These are phyloP conservation scores for Yponomeuta sedellus DNA, from an alignment of 2,888 invertebrate genomes.

Conservation along the genomic window DNA sequence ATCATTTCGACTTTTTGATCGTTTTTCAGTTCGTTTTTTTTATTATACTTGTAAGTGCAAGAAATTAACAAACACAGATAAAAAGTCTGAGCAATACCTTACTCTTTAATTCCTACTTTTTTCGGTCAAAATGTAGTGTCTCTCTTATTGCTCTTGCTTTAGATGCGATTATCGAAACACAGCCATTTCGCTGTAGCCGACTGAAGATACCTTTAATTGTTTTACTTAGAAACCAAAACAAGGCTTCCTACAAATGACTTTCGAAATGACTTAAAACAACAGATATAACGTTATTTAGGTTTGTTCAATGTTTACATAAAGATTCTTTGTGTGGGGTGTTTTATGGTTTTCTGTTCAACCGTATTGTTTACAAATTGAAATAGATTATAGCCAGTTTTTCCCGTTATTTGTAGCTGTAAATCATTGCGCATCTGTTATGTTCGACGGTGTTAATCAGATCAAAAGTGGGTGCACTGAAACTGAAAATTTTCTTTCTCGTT, in stretches of 20 bases:
- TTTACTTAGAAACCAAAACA: constrained; percentile 30
- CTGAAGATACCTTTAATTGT: neutral
- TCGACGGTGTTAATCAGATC: constrained; percentile 64
- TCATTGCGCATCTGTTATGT: constrained; percentile 66
- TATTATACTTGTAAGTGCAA: too few relatives aligned
- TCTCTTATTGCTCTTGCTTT: too few relatives aligned
- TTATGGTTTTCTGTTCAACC: constrained; percentile 75
- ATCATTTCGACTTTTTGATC: too few relatives aligned
- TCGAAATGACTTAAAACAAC: constrained; percentile 74
- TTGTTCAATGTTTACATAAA: constrained; percentile 71
- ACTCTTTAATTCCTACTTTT: too few relatives aligned
- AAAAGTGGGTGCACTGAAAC: constrained; percentile 39
- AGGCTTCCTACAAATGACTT: constrained; percentile 60
- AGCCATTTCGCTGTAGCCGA: neutral
- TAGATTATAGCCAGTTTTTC: constrained; percentile 76
- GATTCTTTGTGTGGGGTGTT: constrained; percentile 75
- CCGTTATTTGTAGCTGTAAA: constrained; percentile 71
- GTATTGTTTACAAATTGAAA: constrained; percentile 74
- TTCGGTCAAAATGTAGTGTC: too few relatives aligned
- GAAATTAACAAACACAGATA: too few relatives aligned
- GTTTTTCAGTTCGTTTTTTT: too few relatives aligned
- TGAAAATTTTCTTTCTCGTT: neutral
- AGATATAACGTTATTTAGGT: constrained; percentile 70
- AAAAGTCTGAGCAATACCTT: too few relatives aligned
- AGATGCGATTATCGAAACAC: too few relatives aligned